Evolutionary conservation across 2,113 vertebrate species (phyloP).

Genomic region (Sinocyclocheilus rhinocerous): DNA sequence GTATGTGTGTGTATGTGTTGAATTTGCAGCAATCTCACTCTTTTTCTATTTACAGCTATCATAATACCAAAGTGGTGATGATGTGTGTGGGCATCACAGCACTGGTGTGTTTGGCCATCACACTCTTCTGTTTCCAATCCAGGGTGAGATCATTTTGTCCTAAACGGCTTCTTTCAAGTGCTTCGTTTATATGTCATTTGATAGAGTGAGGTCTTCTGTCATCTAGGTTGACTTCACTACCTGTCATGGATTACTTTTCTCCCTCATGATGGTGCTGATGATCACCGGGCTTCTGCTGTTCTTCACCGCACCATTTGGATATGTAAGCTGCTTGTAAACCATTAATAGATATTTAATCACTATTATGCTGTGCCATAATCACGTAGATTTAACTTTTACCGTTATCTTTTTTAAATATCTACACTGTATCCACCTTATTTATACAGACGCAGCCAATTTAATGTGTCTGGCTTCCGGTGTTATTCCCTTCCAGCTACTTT

Average conservation of each 20-base stretch:
- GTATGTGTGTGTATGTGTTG: not conserved
- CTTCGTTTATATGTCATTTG: not conserved
- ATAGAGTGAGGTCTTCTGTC: not conserved
- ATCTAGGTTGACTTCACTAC: slow-evolving; percentile 64
- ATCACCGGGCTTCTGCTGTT: slow-evolving; percentile 60
- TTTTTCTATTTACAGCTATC: slow-evolving; percentile 49
- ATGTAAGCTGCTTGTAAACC: slow-evolving; percentile 53
- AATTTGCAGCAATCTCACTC: not conserved
- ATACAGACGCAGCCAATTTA: no score
- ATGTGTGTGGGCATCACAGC: slow-evolving; percentile 63
- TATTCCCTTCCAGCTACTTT: no score
- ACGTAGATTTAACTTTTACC: no score
- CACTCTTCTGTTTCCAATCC: slow-evolving; percentile 64
- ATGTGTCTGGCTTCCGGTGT: no score
- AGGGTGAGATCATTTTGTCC: slow-evolving; percentile 47
- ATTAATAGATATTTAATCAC: not conserved
- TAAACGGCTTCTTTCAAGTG: not conserved
- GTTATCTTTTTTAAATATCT: no score
- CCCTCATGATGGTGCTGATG: slow-evolving; percentile 62
- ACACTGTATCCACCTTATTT: no score
- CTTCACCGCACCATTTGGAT: slow-evolving; percentile 64
- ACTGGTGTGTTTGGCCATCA: slow-evolving; percentile 61
- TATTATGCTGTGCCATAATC: not conserved
- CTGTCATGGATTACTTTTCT: slow-evolving; percentile 63
- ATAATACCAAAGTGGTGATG: slow-evolving; percentile 64